phyloP scores from a whole-genome alignment of 2,113 vertebrate species.

The Pterophyllum scalare region DNA sequence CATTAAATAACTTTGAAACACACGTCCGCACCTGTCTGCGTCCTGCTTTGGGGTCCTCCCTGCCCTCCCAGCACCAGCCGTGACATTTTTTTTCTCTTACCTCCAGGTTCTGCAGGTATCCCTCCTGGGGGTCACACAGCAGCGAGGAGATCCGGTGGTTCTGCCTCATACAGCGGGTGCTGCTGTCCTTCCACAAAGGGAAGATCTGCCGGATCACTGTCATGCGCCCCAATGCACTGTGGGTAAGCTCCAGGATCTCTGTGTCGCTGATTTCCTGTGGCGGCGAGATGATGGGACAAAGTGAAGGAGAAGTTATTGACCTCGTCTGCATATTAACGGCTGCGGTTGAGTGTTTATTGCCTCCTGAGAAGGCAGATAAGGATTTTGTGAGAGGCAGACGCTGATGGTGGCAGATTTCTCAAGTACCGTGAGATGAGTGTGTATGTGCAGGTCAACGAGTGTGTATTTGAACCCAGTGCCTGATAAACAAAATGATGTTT shows the following conservation, averaged over 20 bases:
- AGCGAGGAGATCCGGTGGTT: slow-evolving; percentile 95
- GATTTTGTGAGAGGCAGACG: background rate
- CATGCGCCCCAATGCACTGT: slow-evolving; percentile 95
- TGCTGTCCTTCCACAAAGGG: slow-evolving; percentile 88
- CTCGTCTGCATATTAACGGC: background rate
- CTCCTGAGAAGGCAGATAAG: no score
- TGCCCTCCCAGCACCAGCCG: no score
- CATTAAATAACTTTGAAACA: no score
- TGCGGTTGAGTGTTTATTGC: background rate
- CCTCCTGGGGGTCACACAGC: slow-evolving; percentile 95
- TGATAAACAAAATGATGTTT: background rate
- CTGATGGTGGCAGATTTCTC: background rate
- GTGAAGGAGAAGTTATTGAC: background rate
- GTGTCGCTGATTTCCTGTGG: slow-evolving; percentile 95
- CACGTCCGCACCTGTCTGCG: no score
- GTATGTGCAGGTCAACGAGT: background rate
- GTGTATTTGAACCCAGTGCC: background rate
- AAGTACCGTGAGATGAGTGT: background rate
- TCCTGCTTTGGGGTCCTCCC: no score
- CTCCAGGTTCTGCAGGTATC: slow-evolving; percentile 96
- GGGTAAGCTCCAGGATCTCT: slow-evolving; percentile 94
- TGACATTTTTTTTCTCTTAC: slow-evolving; percentile 73
- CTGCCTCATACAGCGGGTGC: slow-evolving; percentile 90
- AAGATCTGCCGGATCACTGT: slow-evolving; percentile 97
- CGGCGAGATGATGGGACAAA: background rate